phyloP scores from a whole-genome alignment of 2,113 vertebrate genomes.

The Octodon degus region DNA sequence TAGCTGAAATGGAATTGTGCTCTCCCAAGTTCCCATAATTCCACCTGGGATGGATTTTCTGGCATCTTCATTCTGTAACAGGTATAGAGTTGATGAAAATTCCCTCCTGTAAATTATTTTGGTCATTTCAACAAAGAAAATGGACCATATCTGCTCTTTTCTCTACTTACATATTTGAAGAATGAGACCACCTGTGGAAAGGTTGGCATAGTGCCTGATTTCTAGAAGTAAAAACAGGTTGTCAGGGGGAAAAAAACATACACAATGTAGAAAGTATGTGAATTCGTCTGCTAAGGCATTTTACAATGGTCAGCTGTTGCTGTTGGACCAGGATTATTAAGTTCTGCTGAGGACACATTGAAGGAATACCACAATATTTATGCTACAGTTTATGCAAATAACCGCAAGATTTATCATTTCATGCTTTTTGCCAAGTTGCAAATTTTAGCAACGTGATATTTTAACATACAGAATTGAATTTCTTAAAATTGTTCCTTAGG shows the following conservation, averaged over 20 bases:
- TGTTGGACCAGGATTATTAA: conserved; percentile 45
- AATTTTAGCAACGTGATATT: conserved; percentile 44
- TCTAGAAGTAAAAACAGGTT: conserved; percentile 10
- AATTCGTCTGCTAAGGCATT: background rate
- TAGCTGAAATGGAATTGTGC: background rate
- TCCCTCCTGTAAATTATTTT: background rate
- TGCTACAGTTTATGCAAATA: conserved; percentile 52
- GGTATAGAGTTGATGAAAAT: background rate
- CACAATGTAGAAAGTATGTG: background rate
- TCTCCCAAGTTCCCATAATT: background rate
- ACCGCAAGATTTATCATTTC: conserved; percentile 47
- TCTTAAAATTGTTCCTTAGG: conserved; percentile 2
- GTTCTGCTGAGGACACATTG: background rate
- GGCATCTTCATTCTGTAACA: background rate
- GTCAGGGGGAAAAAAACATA: background rate
- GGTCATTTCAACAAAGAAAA: background rate
- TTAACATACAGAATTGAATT: conserved; percentile 42
- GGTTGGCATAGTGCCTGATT: background rate
- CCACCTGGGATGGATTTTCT: background rate
- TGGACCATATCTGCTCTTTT: background rate
- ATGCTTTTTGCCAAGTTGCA: conserved; percentile 16
- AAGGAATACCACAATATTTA: conserved; percentile 53
- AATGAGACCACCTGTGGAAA: background rate
- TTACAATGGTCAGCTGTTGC: conserved; percentile 26
- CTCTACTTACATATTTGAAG: background rate